Conservation (phyloP, 1,140 invertebrate species). For the Lucilia sericata region DNA sequence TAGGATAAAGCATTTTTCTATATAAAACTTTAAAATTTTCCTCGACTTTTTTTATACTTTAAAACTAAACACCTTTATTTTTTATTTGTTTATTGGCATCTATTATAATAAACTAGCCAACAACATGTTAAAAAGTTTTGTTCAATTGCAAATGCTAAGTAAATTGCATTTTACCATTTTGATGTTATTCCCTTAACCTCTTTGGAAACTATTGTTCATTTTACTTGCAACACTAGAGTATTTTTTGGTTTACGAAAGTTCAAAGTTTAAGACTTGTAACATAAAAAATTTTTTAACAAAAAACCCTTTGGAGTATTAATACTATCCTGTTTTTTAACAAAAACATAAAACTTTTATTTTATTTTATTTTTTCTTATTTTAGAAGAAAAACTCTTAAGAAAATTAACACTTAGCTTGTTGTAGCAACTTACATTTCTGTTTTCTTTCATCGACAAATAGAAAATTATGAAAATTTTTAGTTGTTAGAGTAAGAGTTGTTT, state of each 20-base stretch:
- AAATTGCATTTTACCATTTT: conserved; percentile 31
- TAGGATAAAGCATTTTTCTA: too few species aligned
- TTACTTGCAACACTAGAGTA: background rate
- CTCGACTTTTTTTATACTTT: background rate
- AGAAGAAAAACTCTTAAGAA: conserved; percentile 27
- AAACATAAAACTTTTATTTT: background rate
- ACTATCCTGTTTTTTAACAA: background rate
- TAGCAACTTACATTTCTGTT: background rate
- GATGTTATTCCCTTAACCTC: background rate
- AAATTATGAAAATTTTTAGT: conserved; percentile 37
- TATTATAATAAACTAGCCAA: conserved; percentile 6
- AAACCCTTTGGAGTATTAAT: background rate
- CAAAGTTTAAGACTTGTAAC: conserved; percentile 9
- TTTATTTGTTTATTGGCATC: background rate
- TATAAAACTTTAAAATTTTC: too few species aligned
- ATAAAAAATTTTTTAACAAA: background rate
- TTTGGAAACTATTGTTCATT: background rate
- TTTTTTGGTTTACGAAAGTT: conserved; percentile 8
- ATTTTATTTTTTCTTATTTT: too few species aligned
- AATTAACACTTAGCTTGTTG: conserved; percentile 37
- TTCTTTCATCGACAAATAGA: background rate
- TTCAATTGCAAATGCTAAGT: background rate
- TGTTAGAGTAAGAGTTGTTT: background rate
- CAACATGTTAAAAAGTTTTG: conserved; percentile 29
- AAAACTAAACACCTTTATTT: background rate